phyloP scores from a whole-genome alignment of 2,797 vertebrate species.

The Antennarius maculatus region DNA sequence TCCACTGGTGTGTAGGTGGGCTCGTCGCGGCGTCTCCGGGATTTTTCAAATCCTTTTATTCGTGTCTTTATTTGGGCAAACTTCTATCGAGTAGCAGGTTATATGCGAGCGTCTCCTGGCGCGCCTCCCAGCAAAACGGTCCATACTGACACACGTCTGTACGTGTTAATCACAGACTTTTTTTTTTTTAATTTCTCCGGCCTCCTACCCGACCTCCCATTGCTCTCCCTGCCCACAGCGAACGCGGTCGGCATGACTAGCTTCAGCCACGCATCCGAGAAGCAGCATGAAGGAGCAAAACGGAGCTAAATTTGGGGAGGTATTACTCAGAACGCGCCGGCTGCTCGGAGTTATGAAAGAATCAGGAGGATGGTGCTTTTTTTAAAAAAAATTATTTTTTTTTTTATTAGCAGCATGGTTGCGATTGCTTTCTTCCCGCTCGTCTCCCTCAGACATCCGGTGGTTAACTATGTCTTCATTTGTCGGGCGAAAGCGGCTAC shows the following conservation, averaged over 20 bases:
- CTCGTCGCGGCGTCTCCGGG: slow-evolving; percentile 21
- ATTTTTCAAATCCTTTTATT: slow-evolving; percentile 24
- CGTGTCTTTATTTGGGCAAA: slow-evolving; percentile 55
- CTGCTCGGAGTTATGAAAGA: slow-evolving; percentile 57
- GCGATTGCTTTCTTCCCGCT: slow-evolving; percentile 1
- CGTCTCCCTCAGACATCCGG: slow-evolving; percentile 26
- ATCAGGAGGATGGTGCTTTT: slow-evolving; percentile 38
- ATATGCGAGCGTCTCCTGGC: slow-evolving; percentile 62
- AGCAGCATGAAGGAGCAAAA: slow-evolving; percentile 60
- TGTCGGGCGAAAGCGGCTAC: slow-evolving; percentile 20
- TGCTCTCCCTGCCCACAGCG: slow-evolving; percentile 56
- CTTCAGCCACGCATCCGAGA: slow-evolving; percentile 54
- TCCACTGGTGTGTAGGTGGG: neutral
- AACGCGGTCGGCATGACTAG: slow-evolving; percentile 56
- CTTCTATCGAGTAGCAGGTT: slow-evolving; percentile 58
- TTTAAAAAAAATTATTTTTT: too few relatives aligned
- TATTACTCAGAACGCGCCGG: slow-evolving; percentile 56
- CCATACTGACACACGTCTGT: slow-evolving; percentile 65
- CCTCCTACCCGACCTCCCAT: slow-evolving; percentile 67
- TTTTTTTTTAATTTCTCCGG: slow-evolving; percentile 20
- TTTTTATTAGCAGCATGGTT: slow-evolving; percentile 39
- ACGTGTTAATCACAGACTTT: slow-evolving; percentile 76
- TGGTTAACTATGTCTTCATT: slow-evolving; percentile 38
- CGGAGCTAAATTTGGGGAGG: slow-evolving; percentile 60
- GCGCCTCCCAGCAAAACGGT: slow-evolving; percentile 47